phyloP scores from a whole-genome alignment of 2,888 invertebrate species.

The Vesta saturnalis region DNA sequence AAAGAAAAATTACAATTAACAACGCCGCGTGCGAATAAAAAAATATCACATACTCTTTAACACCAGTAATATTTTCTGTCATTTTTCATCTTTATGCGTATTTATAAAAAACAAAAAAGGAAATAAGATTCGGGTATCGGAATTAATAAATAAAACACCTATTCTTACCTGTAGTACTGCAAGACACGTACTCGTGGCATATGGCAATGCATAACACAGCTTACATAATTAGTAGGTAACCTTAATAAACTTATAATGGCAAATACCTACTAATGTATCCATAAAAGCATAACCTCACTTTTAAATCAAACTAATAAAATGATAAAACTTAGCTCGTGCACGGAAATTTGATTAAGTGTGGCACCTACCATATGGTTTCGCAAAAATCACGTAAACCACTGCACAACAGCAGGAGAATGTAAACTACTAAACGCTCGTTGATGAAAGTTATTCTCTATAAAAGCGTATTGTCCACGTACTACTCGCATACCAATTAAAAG shows the following conservation, averaged over 20 bases:
- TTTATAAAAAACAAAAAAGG: background rate
- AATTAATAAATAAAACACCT: slow-evolving; percentile 42
- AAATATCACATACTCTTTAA: background rate
- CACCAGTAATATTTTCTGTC: background rate
- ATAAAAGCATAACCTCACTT: slow-evolving; percentile 33
- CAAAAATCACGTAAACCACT: slow-evolving; percentile 44
- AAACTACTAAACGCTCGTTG: slow-evolving; percentile 43
- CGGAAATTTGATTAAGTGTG: too few species aligned
- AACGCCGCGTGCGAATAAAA: background rate
- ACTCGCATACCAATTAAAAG: slow-evolving; percentile 40
- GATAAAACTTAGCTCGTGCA: background rate
- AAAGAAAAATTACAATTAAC: background rate
- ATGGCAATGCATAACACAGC: slow-evolving; percentile 22
- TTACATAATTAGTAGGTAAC: slow-evolving; percentile 22
- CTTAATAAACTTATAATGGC: slow-evolving; percentile 1
- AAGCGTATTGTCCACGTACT: slow-evolving; percentile 43
- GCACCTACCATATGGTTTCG: slow-evolving; percentile 52
- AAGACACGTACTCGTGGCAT: slow-evolving; percentile 36
- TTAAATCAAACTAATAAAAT: background rate
- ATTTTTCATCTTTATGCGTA: background rate
- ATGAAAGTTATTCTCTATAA: slow-evolving; percentile 56
- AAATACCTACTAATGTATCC: background rate
- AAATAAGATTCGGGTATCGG: background rate
- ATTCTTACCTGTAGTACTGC: slow-evolving; percentile 32
- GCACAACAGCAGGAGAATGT: slow-evolving; percentile 57